A percentile compares a stretch with the other conserved stretches of the same genome.
Evolutionary conservation across 2,797 vertebrate species (phyloP).

Genomic region (Chelonia mydas): DNA sequence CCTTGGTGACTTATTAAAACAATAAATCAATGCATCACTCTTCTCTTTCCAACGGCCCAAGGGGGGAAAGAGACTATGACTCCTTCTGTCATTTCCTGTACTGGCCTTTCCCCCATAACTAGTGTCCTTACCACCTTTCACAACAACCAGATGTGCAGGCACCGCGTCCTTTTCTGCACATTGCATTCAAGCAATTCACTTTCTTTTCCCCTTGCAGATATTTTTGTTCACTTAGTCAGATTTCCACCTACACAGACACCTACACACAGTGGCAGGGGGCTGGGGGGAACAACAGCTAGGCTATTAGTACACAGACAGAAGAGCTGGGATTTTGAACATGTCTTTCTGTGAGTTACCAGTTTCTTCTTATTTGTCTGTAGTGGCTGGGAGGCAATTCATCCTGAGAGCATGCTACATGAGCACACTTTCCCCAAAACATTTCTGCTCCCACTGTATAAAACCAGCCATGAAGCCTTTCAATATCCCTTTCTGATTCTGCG

Average conservation of each 20-base stretch:
- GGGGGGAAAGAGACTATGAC: background rate
- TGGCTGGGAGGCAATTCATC: background rate
- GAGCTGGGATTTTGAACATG: background rate
- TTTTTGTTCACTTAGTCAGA: conserved; percentile 41
- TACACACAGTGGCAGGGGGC: conserved; percentile 6
- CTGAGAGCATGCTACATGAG: background rate
- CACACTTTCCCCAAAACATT: background rate
- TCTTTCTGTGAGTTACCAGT: background rate
- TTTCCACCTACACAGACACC: conserved; percentile 59
- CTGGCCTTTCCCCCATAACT: background rate
- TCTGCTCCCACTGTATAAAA: background rate
- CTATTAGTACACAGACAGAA: conserved; percentile 1
- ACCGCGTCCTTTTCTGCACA: background rate
- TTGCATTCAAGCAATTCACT: background rate
- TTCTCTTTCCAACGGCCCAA: background rate
- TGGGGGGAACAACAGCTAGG: conserved; percentile 29
- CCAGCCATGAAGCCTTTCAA: background rate
- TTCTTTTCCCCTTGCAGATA: conserved; percentile 26
- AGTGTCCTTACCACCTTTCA: background rate
- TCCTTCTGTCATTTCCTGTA: accelerated
- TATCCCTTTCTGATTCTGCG: background rate
- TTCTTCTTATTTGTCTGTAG: conserved; percentile 1
- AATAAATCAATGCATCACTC: background rate
- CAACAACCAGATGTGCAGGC: background rate
- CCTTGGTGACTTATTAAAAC: background rate